Evolutionary conservation across 2,888 invertebrate species (phyloP).

Genomic region (Gonocerus acuteangulatus): DNA sequence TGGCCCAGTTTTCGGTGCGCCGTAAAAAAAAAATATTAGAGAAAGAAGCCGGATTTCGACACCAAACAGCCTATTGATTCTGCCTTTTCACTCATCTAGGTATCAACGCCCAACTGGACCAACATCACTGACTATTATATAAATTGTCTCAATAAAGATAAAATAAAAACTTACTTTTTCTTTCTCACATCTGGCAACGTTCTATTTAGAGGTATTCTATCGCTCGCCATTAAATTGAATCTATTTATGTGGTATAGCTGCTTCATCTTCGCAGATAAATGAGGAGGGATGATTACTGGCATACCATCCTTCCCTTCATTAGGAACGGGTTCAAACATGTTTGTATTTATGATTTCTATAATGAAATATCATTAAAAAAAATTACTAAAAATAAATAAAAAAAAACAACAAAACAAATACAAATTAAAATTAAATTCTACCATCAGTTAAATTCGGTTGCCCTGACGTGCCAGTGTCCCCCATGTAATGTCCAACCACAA

Average conservation of each 20-base stretch:
- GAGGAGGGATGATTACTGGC: slow-evolving; percentile 67
- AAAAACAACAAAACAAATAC: neutral
- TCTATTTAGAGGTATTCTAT: slow-evolving; percentile 77
- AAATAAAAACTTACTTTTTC: slow-evolving; percentile 53
- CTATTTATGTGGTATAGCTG: slow-evolving; percentile 75
- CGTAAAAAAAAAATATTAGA: no score
- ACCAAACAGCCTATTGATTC: no score
- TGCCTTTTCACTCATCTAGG: no score
- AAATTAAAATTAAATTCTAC: slow-evolving; percentile 44
- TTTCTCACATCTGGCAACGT: slow-evolving; percentile 76
- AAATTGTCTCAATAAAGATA: neutral
- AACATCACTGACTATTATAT: no score
- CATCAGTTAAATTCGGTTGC: slow-evolving; percentile 64
- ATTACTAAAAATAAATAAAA: neutral
- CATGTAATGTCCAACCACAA: slow-evolving; percentile 81
- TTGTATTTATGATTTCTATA: slow-evolving; percentile 63
- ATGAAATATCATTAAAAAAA: slow-evolving; percentile 6
- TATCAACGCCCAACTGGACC: no score
- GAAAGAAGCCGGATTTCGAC: no score
- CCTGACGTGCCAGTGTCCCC: slow-evolving; percentile 56
- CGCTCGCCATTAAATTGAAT: slow-evolving; percentile 81
- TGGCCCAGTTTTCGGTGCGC: no score
- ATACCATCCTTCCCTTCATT: slow-evolving; percentile 71
- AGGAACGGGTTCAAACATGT: slow-evolving; percentile 65
- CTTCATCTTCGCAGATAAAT: slow-evolving; percentile 66